Conservation (phyloP, 2,888 invertebrate species). For the Sarcophaga rosellei region DNA sequence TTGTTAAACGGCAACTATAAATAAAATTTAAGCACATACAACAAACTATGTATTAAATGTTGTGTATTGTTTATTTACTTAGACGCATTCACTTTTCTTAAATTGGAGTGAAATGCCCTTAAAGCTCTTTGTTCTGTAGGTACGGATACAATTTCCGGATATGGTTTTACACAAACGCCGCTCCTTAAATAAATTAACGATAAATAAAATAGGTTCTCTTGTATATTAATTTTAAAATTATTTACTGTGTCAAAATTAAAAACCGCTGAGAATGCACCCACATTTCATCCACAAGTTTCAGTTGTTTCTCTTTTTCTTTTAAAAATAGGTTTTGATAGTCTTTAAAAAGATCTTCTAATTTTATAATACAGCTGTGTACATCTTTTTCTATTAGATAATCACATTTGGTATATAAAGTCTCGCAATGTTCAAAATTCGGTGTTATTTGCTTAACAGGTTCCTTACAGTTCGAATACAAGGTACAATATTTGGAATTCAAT, state of each 20-base stretch:
- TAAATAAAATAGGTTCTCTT: neutral
- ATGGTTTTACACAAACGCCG: conserved; percentile 72
- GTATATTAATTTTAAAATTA: conserved; percentile 1
- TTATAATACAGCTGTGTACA: conserved; percentile 73
- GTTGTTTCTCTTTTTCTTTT: conserved; percentile 63
- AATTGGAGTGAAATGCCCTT: conserved; percentile 71
- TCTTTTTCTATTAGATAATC: conserved; percentile 73
- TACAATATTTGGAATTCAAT: neutral
- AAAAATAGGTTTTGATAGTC: conserved; percentile 58
- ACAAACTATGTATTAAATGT: neutral
- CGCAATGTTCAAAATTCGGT: conserved; percentile 68
- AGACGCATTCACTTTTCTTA: conserved; percentile 70
- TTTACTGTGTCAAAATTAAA: conserved; percentile 64
- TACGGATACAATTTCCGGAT: conserved; percentile 75
- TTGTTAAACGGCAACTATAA: conserved; percentile 57
- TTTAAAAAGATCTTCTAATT: conserved; percentile 69
- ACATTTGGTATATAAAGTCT: conserved; percentile 72
- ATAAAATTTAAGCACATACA: conserved; percentile 27
- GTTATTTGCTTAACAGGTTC: neutral
- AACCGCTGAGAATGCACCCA: conserved; percentile 67
- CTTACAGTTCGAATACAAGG: neutral
- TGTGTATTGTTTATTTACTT: conserved; percentile 70
- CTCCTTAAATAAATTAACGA: conserved; percentile 48
- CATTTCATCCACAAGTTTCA: conserved; percentile 50
- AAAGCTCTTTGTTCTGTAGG: conserved; percentile 71